Evolutionary conservation across 2,113 vertebrate genomes (phyloP), one percentile per base, ranked within the genome.

Genomic region (Passer domesticus): DNA sequence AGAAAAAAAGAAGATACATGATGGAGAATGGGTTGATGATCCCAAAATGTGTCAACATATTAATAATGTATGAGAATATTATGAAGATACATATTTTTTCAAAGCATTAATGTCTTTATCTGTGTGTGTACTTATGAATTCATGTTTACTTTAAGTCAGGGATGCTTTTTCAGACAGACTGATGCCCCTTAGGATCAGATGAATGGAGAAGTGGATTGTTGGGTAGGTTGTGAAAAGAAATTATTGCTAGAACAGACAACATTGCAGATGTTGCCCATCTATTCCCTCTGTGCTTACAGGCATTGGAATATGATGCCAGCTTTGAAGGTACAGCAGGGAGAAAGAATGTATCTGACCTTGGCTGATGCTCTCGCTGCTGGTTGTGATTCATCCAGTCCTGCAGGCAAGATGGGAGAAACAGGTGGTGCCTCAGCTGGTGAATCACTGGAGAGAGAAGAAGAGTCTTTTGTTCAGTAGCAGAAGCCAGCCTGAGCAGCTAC

Each of bases 361-460:
- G 75, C 73, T 75, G 64, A 27, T 75, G 56, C 47, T 82, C 59
- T 72, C 1, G 2, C 10, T 80, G 75, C 68, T 86, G 82, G 70
- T 83, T 83, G 66, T 80, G 78, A 83, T 92, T 87, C 83, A 81
- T 85, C 35, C 85, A 46, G 46, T 87, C 50, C 66, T 82, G 60
- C 35, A 56, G 89, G 84, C 87, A 62, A 63, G 91, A 87, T 44
- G 39, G 94, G 69, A 92, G 87, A 93, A 97, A 90, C 95, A 97
- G 95, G 95, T 95, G 96, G 95, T 95, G 87, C 83, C 88, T 95
- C 95, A 97, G 96, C 92, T 97, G 97, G 89, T 96, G 83, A 41
- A 50, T 89, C 79, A n/a, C 73, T 95, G 92, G 75, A 66, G 86
- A 55, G 87, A 82, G 92, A 83, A 96, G 94, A 96, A 72, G 58